Conservation (phyloP, 2,797 vertebrate genomes). For the Phylloscopus collybita region DNA sequence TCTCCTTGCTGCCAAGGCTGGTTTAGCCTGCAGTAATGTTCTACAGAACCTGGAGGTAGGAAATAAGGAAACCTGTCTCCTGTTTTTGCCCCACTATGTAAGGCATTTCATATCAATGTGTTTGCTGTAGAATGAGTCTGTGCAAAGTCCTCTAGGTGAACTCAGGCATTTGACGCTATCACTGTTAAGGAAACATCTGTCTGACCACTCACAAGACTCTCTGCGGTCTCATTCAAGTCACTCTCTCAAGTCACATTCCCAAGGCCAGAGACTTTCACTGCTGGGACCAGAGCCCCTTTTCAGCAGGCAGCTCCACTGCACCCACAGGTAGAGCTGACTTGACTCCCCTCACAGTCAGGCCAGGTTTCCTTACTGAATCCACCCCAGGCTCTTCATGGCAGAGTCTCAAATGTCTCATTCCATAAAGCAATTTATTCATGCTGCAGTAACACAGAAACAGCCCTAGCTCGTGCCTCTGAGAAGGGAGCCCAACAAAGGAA, state of each 20-base stretch:
- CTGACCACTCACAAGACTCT: not conserved
- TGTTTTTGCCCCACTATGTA: not conserved
- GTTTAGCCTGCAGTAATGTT: not conserved
- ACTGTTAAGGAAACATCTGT: not conserved
- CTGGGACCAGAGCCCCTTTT: not conserved
- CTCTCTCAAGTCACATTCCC: not conserved
- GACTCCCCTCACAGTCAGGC: not conserved
- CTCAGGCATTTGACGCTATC: fast-evolving
- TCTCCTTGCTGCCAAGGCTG: not conserved
- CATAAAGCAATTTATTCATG: not conserved
- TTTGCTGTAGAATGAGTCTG: not conserved
- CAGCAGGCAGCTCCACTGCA: fast-evolving
- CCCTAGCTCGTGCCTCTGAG: not conserved
- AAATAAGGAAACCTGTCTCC: not conserved
- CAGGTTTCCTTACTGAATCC: not conserved
- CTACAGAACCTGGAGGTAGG: not conserved
- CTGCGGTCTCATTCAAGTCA: not conserved
- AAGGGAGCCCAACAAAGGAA: not conserved
- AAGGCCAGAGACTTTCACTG: not conserved
- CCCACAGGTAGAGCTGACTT: not conserved
- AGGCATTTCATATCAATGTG: not conserved
- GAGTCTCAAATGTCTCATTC: not conserved
- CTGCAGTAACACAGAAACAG: not conserved
- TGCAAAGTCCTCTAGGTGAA: not conserved
- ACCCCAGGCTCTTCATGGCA: not conserved